A percentile compares a stretch with the other conserved stretches of the same genome.
These are phyloP conservation scores for Sprattus sprattus DNA, from an alignment of 2,113 vertebrate genomes.

Conservation along the genomic window DNA sequence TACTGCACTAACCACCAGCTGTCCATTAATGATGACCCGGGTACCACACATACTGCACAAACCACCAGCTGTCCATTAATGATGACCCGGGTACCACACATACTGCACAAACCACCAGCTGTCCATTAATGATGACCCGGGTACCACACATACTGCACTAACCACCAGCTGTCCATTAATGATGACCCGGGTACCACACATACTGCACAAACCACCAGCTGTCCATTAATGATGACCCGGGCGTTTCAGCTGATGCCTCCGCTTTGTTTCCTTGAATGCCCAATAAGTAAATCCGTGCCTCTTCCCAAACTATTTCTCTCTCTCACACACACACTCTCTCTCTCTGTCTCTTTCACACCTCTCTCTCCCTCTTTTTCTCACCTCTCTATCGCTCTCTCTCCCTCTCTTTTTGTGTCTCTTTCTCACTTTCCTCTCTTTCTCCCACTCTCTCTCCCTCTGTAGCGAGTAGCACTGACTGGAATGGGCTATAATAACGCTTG, in stretches of 20 bases:
- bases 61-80: neutral
- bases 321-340: neutral
- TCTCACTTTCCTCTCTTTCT: neutral
- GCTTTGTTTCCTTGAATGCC: neutral
- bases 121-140: neutral
- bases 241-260: neutral
- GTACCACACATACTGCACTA: neutral
- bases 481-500: constrained; percentile 24
- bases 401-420: neutral
- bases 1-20: neutral
- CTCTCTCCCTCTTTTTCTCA: neutral
- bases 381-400: neutral
- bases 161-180: neutral
- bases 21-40: neutral
- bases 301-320: neutral
- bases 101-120: neutral
- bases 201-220: neutral
- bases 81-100: neutral
- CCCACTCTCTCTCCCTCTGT: constrained; percentile 22
- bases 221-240: neutral
- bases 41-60: neutral
- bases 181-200: neutral
- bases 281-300: neutral
- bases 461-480: constrained; percentile 32
- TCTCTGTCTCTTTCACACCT: neutral